Evolutionary conservation across 2,888 invertebrate species (phyloP), one percentile per base, ranked within the genome.

Genomic region (Melanostoma scalare): DNA sequence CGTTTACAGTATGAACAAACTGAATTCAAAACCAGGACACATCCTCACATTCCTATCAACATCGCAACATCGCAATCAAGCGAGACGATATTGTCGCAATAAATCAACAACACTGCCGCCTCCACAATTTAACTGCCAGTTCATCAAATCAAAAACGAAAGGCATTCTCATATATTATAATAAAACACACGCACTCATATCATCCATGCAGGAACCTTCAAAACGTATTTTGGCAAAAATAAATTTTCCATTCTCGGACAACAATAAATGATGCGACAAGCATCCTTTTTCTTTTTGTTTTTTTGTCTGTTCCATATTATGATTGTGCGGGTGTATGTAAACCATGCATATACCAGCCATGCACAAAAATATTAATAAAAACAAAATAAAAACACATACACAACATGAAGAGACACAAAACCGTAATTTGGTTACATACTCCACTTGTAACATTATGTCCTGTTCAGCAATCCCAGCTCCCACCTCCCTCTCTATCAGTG

Each of bases 221-320:
- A 36, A 68, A 44, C 42, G 35, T 50, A 58, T 71, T 42, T 30
- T 53, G n/a, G 50, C 42, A 67, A 50, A 63, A 60, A 84, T 73
- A 65, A 72, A 79, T 50, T 71, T 71, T 60, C 20, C 73, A 48
- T 48, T 20, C 63, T 56, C 55, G 48, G 61, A 53, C 40, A 52
- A 56, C 77, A 38, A 31, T 31, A 82, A 82, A 82, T 82, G 81
- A 84, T 78, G 74, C 74, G 74, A 74, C 84, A 84, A 44, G 69
- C 65, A 65, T 65, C 36, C 73, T 55, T 65, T 50, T 52, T 50
- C 48, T 52, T 40, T 38, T 40, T 53, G 52, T 53, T 48, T 3
- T 36, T 6, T 53, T 20, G 20, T 20, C 20, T 20, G 20, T 20
- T 20, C 20, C 20, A 20, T 20, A 1, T 20, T 20, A 1, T 20